Evolutionary conservation across 1,140 invertebrate genomes (phyloP), one percentile per base, ranked within the genome.

Genomic region (Polypedilum vanderplanki): DNA sequence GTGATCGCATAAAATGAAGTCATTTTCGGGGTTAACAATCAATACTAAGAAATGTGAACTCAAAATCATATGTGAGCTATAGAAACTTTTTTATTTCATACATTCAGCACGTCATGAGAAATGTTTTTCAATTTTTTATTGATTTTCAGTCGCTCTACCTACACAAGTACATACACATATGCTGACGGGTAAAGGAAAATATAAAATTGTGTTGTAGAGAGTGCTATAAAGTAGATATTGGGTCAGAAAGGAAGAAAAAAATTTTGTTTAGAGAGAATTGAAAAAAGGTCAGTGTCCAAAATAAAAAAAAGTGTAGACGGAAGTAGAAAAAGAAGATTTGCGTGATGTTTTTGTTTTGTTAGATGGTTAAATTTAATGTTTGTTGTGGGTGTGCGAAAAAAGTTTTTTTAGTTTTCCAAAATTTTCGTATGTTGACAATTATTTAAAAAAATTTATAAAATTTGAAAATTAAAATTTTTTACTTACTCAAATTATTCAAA

Each of bases 281-380:
- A 57, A 57, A 57, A 57, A 57, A 57, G 46, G 46, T 57, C 46
- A 57, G 46, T 57, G 46, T 57, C 46, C 46, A 57, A 57, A 12
- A 46, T 1, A 7, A 57, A 57, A 57, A 57, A 57, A 57, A 46
- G 41, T 3, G 24, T 33, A 33, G 24, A 33, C 24, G 24, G 5
- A 33, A 33, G 24, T 3, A 33, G 24, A 33, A 33, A 33, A 46
- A 46, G 41, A 57, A 57, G n/a, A 15, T n/a, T 57, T 33, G 24
- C 24, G 24, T 33, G 24, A 33, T 3, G 24, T 33, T 33, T 33
- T 3, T 57, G 46, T 57, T 57, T 12, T 8, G 12, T 57, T 12
- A 57, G n/a, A 12, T 57, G 46, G 46, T 57, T n/a, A n/a, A 12
- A 5, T 33, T 3, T 33, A 33, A 57, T 8, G 41, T 46, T 46